These are phyloP conservation scores for Myripristis murdjan DNA, from an alignment of 2,797 vertebrate species.

Conservation along the genomic window DNA sequence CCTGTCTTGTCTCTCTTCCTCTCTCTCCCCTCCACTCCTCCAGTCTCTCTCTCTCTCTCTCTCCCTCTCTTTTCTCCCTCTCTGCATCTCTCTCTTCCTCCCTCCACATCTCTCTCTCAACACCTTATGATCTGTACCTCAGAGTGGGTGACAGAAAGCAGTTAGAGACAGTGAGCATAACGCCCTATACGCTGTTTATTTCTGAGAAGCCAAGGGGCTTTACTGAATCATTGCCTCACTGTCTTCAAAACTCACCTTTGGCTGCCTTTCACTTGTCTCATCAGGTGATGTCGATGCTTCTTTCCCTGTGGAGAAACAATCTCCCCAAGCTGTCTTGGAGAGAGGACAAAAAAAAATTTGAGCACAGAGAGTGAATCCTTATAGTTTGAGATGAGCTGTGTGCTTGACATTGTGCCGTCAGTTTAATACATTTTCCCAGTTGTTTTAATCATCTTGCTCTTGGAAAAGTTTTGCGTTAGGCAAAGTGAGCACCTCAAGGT, in stretches of 20 bases:
- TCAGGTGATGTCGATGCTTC: not conserved
- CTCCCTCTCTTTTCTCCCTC: not conserved
- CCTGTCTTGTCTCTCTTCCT: constrained; percentile 37
- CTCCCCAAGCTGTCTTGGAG: not conserved
- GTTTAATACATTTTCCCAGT: not conserved
- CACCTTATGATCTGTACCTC: constrained; percentile 25
- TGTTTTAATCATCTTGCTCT: not conserved
- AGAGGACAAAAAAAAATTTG: not conserved
- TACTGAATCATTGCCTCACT: not conserved
- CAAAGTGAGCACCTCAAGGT: too few species aligned
- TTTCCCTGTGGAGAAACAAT: not conserved
- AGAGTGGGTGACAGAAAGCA: constrained; percentile 15
- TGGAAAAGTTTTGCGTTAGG: too few species aligned
- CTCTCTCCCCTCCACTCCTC: constrained; percentile 23
- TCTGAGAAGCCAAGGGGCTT: not conserved
- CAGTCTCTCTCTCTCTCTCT: constrained; percentile 9
- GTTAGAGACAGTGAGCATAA: constrained; percentile 8
- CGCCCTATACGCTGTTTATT: constrained; percentile 1
- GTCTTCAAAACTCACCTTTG: constrained; percentile 5
- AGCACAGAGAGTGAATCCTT: not conserved
- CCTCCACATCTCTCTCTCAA: constrained; percentile 8
- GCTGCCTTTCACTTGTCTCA: not conserved
- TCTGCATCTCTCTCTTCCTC: not conserved
- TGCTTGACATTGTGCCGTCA: not conserved
- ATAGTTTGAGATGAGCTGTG: not conserved